Conservation (phyloP, 2,797 vertebrate genomes). For the Hippocampus kuda region DNA sequence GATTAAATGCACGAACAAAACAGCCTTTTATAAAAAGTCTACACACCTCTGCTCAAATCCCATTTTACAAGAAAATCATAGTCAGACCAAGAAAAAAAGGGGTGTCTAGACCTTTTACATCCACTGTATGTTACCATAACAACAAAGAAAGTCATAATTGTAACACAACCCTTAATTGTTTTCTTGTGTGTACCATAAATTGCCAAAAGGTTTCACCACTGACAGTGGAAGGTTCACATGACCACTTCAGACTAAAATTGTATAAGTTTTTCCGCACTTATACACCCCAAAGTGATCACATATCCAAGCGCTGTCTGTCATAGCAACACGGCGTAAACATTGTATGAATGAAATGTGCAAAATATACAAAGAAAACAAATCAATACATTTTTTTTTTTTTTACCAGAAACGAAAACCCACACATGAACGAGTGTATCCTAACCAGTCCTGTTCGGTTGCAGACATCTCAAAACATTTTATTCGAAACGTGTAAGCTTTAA, state of each 20-base stretch:
- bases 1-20: conserved; percentile 48
- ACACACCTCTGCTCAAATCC: conserved; percentile 13
- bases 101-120: not conserved
- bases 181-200: conserved; percentile 52
- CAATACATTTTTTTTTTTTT: conserved; percentile 2
- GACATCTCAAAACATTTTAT: conserved; percentile 18
- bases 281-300: not conserved
- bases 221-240: conserved; percentile 18
- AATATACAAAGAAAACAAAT: conserved; percentile 52
- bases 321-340: conserved; percentile 56
- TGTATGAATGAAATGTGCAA: conserved; percentile 66
- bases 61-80: too few relatives aligned
- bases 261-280: not conserved
- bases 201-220: conserved; percentile 28
- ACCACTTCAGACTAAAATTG: not conserved
- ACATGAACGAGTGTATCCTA: conserved; percentile 22
- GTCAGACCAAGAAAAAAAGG: not conserved
- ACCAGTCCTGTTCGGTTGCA: conserved; percentile 19
- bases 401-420: not conserved
- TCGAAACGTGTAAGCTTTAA: conserved; percentile 26
- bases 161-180: conserved; percentile 34
- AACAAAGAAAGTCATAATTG: conserved; percentile 34
- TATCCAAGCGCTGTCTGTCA: conserved; percentile 30
- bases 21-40: conserved; percentile 11
- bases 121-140: not conserved